Evolutionary conservation across 2,888 invertebrate genomes (phyloP), one percentile per base, ranked within the genome.

Genomic region (Protula sp.): DNA sequence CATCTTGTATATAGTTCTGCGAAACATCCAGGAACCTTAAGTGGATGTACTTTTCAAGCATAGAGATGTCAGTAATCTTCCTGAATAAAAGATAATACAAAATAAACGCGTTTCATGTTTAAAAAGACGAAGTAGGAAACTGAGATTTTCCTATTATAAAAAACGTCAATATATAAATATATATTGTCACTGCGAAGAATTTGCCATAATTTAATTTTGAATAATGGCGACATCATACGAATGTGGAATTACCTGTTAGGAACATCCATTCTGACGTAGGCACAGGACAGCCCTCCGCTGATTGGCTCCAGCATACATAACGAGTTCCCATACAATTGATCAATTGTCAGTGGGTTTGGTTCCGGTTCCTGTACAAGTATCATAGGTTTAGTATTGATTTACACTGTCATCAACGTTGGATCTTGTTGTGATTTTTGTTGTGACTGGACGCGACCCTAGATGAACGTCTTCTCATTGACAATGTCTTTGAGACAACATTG

Each of bases 21-120:
- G 55, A 55, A 28, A 59, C 9, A 28, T 55, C 55, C 1, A 59
- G 38, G 55, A 50, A 50, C 19, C 59, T 55, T 24, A 59, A 45
- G 55, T 59, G 59, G 45, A 59, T 55, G 51, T 55, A 59, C 26
- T 26, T 51, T 51, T 55, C 52, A 2, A 59, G 30, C 3, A 59
- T n/a, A n/a, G n/a, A n/a, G 38, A 59, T 28, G 51, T 59, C 59
- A 2, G 59, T 59, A 28, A 59, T 28, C 22, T 59, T 45, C 24
- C 59, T 59, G 47, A 38, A 38, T n/a, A n/a, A n/a, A n/a, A n/a
- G n/a, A n/a, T n/a, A 9, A 38, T 9, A 14, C 9, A 38, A 38
- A 38, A 38, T 14, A 38, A 38, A n/a, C n/a, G n/a, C n/a, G n/a
- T n/a, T n/a, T n/a, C n/a, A n/a, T n/a, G n/a, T n/a, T n/a, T n/a